A percentile compares a stretch with the other conserved stretches of the same genome.
phyloP scores from a whole-genome alignment of 2,888 invertebrate species.

The Resseliella maxima region DNA sequence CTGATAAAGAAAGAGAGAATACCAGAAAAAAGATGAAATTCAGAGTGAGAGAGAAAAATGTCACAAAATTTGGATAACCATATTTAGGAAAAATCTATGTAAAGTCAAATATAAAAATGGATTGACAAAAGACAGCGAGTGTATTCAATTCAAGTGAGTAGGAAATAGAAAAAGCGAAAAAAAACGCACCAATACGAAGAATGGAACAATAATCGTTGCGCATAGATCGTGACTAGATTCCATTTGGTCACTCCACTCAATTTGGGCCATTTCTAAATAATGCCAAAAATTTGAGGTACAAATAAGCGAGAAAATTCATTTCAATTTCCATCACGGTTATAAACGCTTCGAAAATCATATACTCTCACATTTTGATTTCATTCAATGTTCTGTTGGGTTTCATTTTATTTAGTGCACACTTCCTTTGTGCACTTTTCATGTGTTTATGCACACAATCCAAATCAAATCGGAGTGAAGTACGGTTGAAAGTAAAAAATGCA shows the following conservation, averaged over 20 bases:
- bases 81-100: background rate
- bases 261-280: background rate
- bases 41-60: no score
- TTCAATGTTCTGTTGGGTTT: background rate
- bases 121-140: constrained; percentile 9
- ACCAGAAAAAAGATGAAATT: no score
- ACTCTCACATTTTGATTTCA: background rate
- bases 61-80: background rate
- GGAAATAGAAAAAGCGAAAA: background rate
- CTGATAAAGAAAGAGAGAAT: background rate
- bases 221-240: background rate
- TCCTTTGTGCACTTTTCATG: background rate
- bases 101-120: background rate
- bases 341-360: background rate
- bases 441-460: background rate
- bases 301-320: background rate
- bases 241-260: background rate
- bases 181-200: background rate
- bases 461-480: no score
- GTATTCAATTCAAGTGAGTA: background rate
- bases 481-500: background rate
- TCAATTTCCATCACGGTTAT: background rate
- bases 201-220: background rate
- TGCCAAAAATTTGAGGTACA: background rate
- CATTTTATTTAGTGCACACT: background rate